Evolutionary conservation across 2,888 invertebrate genomes (phyloP), one percentile per base, ranked within the genome.

Genomic region (Pemphredon lugubris): DNA sequence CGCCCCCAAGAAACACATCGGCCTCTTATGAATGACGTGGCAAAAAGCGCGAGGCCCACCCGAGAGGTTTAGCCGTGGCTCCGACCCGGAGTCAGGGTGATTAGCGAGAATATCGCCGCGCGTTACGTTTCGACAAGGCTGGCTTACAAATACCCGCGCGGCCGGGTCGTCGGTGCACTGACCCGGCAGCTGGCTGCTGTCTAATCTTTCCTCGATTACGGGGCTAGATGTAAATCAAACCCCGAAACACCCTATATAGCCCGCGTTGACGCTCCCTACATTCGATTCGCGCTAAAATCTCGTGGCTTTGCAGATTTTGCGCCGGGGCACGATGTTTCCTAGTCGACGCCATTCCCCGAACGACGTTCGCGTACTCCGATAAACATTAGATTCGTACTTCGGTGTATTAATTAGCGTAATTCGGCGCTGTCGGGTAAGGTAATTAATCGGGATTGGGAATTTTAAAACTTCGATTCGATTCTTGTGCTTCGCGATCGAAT

Each of bases 161-260:
- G 57, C 37, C 73, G 55, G 68, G 65, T 63, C 63, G 65, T 72
- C 67, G 54, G 50, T 69, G 66, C 65, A 71, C 71, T 77, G 77
- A 76, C 75, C 74, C 73, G 73, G 69, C 86, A 85, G 86, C 86
- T 86, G 86, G 81, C 78, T 73, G 72, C 80, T 81, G 83, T 84
- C 86, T 84, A 86, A 86, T 86, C 85, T 86, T 86, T 86, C 79
- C 77, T 82, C 85, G 77, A 86, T 86, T 85, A 86, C 78, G 77
- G 73, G 69, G 53, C 53, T 65, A 66, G 71, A 83, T 83, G 84
- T 81, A 84, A 81, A 84, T 83, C 82, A 75, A 78, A 75, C 54
- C 55, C n/a, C 55, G 59, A 57, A 73, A 74, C 74, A 69, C 61
- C 61, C 64, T 59, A 57, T 61, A 51, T 42, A 53, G n/a, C n/a